Percentiles rank a stretch among this genome's conserved stretches.
Conservation (phyloP, 2,888 invertebrate species). For the Cerastoderma edule region DNA sequence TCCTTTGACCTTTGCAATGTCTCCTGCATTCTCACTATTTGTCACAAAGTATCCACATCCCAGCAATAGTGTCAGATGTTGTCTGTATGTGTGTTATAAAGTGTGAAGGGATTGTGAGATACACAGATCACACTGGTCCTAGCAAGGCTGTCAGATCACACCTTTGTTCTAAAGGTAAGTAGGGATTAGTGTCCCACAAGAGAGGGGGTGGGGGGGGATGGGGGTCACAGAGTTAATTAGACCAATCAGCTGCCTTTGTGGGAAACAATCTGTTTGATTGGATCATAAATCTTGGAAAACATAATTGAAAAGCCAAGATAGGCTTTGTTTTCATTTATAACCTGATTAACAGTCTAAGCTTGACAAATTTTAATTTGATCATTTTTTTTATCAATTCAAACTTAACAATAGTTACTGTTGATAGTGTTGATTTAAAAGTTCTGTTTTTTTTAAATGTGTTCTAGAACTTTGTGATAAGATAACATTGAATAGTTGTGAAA, state of each 20-base stretch:
- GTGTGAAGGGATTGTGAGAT: too few relatives aligned
- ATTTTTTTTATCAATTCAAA: too few relatives aligned
- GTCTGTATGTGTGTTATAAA: too few relatives aligned
- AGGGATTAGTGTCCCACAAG: slow-evolving; percentile 3
- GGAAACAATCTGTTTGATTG: slow-evolving; percentile 8
- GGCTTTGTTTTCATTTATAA: not conserved
- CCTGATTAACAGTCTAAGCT: too few relatives aligned
- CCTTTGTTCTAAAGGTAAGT: slow-evolving; percentile 9
- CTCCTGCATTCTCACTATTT: too few relatives aligned
- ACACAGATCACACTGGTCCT: too few relatives aligned
- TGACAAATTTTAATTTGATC: too few relatives aligned
- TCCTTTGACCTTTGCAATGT: too few relatives aligned
- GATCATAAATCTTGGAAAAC: slow-evolving; percentile 1
- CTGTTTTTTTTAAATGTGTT: not conserved
- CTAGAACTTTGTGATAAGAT: not conserved
- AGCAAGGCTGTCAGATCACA: too few relatives aligned
- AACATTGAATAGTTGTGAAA: not conserved
- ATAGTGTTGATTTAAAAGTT: not conserved
- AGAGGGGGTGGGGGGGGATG: not conserved
- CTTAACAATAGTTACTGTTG: too few relatives aligned
- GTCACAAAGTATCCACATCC: too few relatives aligned
- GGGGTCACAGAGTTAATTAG: not conserved
- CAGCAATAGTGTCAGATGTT: too few relatives aligned
- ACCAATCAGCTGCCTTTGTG: slow-evolving; percentile 19
- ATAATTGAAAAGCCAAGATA: not conserved